Percentiles rank a stretch among this genome's conserved stretches.
phyloP scores from a whole-genome alignment of 2,113 vertebrate species.

The Pluvianellus socialis region DNA sequence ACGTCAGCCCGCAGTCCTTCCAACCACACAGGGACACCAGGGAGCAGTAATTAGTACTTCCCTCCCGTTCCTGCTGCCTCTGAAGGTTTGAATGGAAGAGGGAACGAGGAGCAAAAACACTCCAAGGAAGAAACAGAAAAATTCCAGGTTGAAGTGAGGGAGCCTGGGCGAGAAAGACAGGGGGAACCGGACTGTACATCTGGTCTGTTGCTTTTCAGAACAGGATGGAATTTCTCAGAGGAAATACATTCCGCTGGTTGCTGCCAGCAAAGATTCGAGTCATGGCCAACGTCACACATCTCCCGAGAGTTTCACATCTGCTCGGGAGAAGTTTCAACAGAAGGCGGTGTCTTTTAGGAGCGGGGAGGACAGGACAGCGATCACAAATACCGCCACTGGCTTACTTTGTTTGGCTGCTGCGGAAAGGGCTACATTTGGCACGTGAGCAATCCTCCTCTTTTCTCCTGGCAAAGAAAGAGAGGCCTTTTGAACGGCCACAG shows the following conservation, averaged over 20 bases:
- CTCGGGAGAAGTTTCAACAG: neutral
- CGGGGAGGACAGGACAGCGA: neutral
- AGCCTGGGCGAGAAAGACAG: neutral
- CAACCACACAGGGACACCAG: neutral
- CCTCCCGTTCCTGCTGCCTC: neutral
- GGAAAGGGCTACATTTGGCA: slow-evolving; percentile 69
- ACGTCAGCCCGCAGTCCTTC: slow-evolving; percentile 17
- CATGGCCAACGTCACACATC: neutral
- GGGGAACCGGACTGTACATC: rapidly evolving
- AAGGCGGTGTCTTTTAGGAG: neutral
- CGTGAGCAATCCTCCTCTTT: slow-evolving; percentile 88
- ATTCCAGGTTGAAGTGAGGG: neutral
- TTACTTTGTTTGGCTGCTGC: slow-evolving; percentile 74
- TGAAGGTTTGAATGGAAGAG: neutral
- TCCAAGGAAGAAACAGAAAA: neutral
- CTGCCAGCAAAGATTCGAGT: neutral
- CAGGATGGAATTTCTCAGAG: neutral
- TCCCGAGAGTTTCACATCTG: neutral
- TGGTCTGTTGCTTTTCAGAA: neutral
- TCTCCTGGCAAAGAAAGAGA: slow-evolving; percentile 75
- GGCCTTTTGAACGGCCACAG: slow-evolving; percentile 19
- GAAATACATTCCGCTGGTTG: neutral
- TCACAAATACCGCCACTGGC: neutral
- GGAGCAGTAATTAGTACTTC: slow-evolving; percentile 12
- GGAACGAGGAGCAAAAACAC: neutral